Evolutionary conservation across 2,797 vertebrate genomes (phyloP).

Genomic region (Sebastes taczanowskii): DNA sequence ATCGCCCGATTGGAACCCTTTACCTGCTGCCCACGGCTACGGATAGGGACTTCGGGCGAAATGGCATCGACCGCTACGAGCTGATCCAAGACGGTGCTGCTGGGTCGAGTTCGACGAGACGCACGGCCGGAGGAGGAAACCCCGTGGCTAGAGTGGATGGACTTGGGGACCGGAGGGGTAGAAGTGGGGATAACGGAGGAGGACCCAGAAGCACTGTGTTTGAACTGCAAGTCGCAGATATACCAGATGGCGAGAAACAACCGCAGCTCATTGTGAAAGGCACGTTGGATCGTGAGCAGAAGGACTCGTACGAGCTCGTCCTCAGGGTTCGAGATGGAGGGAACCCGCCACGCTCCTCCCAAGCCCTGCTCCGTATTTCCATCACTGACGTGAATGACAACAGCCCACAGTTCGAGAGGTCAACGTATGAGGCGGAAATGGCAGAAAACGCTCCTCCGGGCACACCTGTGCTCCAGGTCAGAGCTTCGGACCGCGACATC

Average conservation of each 20-base stretch:
- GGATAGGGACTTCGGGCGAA: constrained; percentile 94
- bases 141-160: constrained; percentile 72
- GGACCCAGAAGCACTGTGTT: constrained; percentile 89
- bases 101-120: constrained; percentile 67
- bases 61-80: constrained; percentile 95
- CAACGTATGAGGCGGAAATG: constrained; percentile 93
- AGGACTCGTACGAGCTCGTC: constrained; percentile 94
- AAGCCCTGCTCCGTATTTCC: constrained; percentile 93
- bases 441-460: constrained; percentile 94
- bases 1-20: constrained; percentile 94
- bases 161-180: constrained; percentile 76
- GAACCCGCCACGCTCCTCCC: constrained; percentile 91
- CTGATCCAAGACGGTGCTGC: constrained; percentile 89
- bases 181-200: constrained; percentile 72
- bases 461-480: constrained; percentile 93
- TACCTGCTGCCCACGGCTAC: constrained; percentile 97
- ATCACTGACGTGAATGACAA: constrained; percentile 98
- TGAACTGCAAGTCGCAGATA: constrained; percentile 95
- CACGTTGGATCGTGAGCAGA: constrained; percentile 90
- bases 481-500: constrained; percentile 91
- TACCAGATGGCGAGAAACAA: constrained; percentile 95
- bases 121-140: constrained; percentile 71
- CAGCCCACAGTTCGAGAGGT: constrained; percentile 94
- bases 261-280: constrained; percentile 98
- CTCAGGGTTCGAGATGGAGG: constrained; percentile 94